These are phyloP conservation scores for Phycodurus eques DNA, from an alignment of 2,113 vertebrate species.

Conservation along the genomic window DNA sequence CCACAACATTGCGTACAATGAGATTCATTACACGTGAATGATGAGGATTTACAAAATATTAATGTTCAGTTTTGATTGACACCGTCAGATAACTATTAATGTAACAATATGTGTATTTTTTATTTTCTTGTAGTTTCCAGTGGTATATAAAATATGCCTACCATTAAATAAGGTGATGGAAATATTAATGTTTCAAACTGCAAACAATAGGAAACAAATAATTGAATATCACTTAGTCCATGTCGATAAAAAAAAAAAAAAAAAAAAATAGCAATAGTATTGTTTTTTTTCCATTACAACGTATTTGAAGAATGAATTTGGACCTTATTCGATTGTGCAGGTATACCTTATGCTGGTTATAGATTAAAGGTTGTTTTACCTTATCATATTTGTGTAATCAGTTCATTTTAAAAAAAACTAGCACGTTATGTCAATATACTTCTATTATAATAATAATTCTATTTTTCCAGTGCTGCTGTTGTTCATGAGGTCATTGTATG, in stretches of 20 bases:
- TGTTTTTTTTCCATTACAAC: not conserved
- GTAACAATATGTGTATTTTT: not conserved
- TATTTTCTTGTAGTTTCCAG: not conserved
- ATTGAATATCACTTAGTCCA: not conserved
- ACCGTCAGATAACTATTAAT: not conserved
- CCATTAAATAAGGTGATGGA: not conserved
- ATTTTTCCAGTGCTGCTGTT: not conserved
- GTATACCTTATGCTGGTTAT: not conserved
- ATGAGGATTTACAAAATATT: not conserved
- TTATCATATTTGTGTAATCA: not conserved
- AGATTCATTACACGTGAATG: not conserved
- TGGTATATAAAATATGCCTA: not conserved
- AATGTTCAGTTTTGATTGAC: not conserved
- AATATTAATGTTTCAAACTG: not conserved
- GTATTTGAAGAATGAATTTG: not conserved
- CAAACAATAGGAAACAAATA: not conserved
- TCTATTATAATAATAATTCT: not conserved
- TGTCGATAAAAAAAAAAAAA: not conserved
- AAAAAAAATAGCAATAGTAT: too few relatives aligned
- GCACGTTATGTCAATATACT: not conserved
- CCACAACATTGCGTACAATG: not conserved
- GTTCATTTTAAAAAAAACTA: not conserved
- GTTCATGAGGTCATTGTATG: conserved; percentile 28
- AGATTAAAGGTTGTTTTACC: not conserved
- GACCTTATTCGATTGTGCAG: not conserved